A percentile compares a stretch with the other conserved stretches of the same genome.
Evolutionary conservation across 1,140 invertebrate species (phyloP).

Genomic region (Mamestra configurata): DNA sequence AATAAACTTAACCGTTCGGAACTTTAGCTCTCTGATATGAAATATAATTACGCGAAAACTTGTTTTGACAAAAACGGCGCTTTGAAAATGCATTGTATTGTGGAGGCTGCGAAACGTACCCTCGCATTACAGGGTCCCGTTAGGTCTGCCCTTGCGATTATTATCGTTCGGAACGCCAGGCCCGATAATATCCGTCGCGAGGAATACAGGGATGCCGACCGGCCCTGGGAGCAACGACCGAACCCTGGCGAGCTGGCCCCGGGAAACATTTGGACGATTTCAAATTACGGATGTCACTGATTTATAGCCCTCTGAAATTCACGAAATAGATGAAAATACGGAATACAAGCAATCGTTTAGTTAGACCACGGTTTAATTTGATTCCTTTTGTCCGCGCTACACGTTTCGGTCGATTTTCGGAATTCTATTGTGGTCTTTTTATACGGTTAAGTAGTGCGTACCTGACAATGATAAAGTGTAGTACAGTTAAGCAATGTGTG

Average conservation of each 20-base stretch:
- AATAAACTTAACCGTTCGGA: neutral
- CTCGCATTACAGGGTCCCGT: conserved; percentile 60
- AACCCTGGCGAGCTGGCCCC: conserved; percentile 26
- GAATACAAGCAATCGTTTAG: conserved; percentile 32
- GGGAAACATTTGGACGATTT: conserved; percentile 56
- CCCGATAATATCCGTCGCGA: conserved; percentile 63
- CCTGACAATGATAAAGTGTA: conserved; percentile 11
- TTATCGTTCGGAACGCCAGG: conserved; percentile 58
- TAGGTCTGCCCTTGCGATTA: conserved; percentile 66
- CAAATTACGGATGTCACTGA: conserved; percentile 61
- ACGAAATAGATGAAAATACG: conserved; percentile 19
- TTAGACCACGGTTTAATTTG: conserved; percentile 26
- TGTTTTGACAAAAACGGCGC: conserved; percentile 50
- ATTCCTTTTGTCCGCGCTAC: conserved; percentile 33
- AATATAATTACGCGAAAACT: conserved; percentile 30
- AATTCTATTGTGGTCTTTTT: conserved; percentile 30
- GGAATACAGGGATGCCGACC: conserved; percentile 63
- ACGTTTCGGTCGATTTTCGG: conserved; percentile 4
- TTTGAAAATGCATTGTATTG: conserved; percentile 54
- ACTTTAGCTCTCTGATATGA: conserved; percentile 3
- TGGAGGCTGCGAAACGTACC: conserved; percentile 53
- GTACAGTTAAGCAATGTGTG: neutral
- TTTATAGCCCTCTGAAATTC: conserved; percentile 51
- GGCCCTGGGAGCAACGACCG: conserved; percentile 60
- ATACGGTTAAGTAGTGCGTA: neutral